A percentile compares a stretch with the other conserved stretches of the same genome.
phyloP scores from a whole-genome alignment of 2,113 vertebrate species.

The Zapus hudsonius region DNA sequence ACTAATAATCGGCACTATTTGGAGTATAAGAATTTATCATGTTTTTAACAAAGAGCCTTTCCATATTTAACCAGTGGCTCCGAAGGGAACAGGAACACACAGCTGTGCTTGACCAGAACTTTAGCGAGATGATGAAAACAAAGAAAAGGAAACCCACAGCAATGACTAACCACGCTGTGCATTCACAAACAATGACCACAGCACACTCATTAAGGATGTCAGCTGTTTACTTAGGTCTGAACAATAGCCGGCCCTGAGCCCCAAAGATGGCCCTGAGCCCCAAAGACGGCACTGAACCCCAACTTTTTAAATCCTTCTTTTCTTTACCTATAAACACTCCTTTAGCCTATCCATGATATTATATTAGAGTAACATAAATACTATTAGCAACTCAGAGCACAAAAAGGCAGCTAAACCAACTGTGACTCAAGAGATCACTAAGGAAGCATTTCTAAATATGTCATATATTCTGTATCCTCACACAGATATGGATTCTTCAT shows the following conservation, averaged over 20 bases:
- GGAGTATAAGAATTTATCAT: conserved; percentile 41
- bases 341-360: neutral
- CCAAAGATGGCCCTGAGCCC: conserved; percentile 52
- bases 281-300: conserved; percentile 52
- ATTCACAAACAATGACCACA: conserved; percentile 84
- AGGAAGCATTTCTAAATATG: conserved; percentile 36
- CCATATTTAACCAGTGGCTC: conserved; percentile 64
- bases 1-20: neutral
- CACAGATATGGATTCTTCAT: neutral
- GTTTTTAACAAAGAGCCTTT: conserved; percentile 65
- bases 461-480: neutral
- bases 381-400: neutral
- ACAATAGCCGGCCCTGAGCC: conserved; percentile 69
- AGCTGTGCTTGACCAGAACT: conserved; percentile 80
- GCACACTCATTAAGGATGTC: conserved; percentile 72
- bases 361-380: conserved; percentile 6
- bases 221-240: conserved; percentile 74
- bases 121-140: conserved; percentile 84
- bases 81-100: conserved; percentile 39
- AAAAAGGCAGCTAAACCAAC: neutral
- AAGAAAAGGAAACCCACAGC: conserved; percentile 86
- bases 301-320: conserved; percentile 27
- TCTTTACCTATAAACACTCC: conserved; percentile 56
- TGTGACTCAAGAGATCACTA: conserved; percentile 32
- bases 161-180: conserved; percentile 77